Percentiles rank a stretch among this genome's conserved stretches.
phyloP scores from a whole-genome alignment of 2,888 invertebrate species.

The Cheiracanthium punctorium region DNA sequence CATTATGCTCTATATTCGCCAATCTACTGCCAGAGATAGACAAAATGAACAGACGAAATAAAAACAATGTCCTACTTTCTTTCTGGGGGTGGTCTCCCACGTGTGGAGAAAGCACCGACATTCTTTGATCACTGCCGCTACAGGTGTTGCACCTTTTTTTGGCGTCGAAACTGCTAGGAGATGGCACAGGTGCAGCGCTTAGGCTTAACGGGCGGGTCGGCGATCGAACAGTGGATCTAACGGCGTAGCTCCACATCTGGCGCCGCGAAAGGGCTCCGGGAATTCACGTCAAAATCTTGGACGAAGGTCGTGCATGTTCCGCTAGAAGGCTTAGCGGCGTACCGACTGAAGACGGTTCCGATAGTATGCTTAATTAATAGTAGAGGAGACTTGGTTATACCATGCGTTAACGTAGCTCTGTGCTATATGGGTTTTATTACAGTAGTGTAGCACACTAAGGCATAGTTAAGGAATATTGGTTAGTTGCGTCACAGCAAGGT shows the following conservation, averaged over 20 bases:
- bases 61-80: constrained; percentile 11
- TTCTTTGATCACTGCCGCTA: background rate
- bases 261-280: background rate
- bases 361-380: background rate
- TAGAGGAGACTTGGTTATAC: background rate
- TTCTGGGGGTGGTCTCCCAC: background rate
- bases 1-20: too few species aligned
- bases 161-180: background rate
- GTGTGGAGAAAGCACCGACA: background rate
- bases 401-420: background rate
- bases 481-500: too few species aligned
- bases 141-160: constrained; percentile 1
- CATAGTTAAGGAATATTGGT: too few species aligned
- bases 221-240: background rate
- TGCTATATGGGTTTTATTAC: background rate
- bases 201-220: background rate
- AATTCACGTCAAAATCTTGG: background rate
- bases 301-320: background rate
- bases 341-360: background rate
- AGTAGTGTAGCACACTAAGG: too few species aligned
- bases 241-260: background rate
- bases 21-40: background rate
- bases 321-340: background rate
- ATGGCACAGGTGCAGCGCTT: background rate
- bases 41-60: background rate